These are phyloP conservation scores for Onthophagus taurus DNA, from an alignment of 1,140 invertebrate genomes.

Conservation along the genomic window DNA sequence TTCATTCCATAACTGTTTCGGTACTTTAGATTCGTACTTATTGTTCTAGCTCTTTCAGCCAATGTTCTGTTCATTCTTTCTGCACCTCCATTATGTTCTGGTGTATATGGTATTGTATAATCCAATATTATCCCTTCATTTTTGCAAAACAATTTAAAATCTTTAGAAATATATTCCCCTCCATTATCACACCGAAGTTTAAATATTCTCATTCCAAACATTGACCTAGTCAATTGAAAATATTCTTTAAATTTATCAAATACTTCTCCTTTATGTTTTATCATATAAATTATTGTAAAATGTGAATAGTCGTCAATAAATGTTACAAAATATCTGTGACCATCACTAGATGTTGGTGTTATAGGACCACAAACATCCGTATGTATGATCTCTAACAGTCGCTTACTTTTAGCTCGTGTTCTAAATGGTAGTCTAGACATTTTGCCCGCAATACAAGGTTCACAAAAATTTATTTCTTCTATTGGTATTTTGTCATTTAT, in stretches of 20 bases:
- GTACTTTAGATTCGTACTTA: conserved; percentile 28
- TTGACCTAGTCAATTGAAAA: conserved; percentile 21
- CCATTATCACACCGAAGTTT: conserved; percentile 27
- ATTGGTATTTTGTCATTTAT: conserved; percentile 11
- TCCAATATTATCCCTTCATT: conserved; percentile 21
- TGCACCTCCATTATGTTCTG: conserved; percentile 37
- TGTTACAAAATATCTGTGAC: conserved; percentile 34
- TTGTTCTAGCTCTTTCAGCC: conserved; percentile 33
- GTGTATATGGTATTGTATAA: conserved; percentile 28
- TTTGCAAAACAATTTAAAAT: conserved; percentile 24
- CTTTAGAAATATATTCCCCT: conserved; percentile 25
- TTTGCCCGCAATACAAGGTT: conserved; percentile 14
- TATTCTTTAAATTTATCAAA: conserved; percentile 28
- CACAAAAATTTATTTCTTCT: conserved; percentile 15
- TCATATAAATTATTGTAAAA: conserved; percentile 30
- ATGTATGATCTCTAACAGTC: conserved; percentile 30
- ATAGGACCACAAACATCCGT: conserved; percentile 37
- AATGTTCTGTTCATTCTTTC: conserved; percentile 38
- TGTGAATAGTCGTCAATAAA: conserved; percentile 38
- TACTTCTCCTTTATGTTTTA: conserved; percentile 28
- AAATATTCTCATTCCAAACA: conserved; percentile 26
- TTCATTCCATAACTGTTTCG: conserved; percentile 10
- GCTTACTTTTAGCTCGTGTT: conserved; percentile 1
- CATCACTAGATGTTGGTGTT: conserved; percentile 23
- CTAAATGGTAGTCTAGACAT: conserved; percentile 11